Evolutionary conservation across 2,888 invertebrate genomes (phyloP).

Genomic region (Corbicula japonica): DNA sequence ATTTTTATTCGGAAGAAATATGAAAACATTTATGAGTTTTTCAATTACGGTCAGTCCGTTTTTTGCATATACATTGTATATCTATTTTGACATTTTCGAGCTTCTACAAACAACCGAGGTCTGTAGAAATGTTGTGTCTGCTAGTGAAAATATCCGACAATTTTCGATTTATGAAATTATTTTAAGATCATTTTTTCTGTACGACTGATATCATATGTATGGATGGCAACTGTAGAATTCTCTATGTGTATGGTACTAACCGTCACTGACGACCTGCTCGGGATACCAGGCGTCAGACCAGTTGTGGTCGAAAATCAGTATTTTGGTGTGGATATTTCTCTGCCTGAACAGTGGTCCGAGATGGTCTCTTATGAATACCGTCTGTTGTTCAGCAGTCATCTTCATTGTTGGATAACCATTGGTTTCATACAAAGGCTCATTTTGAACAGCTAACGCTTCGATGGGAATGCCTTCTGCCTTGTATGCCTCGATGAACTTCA

Average conservation of each 20-base stretch:
- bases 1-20: too few species aligned
- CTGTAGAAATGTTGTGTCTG: background rate
- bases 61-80: background rate
- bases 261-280: conserved; percentile 61
- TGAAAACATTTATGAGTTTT: too few species aligned
- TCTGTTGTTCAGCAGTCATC: conserved; percentile 61
- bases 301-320: conserved; percentile 69
- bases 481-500: conserved; percentile 68
- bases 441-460: conserved; percentile 62
- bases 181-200: background rate
- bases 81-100: background rate
- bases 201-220: background rate
- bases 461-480: conserved; percentile 62
- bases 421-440: conserved; percentile 60
- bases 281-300: conserved; percentile 65
- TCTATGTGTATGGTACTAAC: conserved; percentile 15
- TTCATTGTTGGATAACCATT: conserved; percentile 66
- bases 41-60: too few species aligned
- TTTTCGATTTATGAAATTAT: background rate
- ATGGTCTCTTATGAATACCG: conserved; percentile 61
- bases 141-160: background rate
- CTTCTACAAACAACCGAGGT: background rate
- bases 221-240: background rate
- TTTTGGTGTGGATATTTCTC: conserved; percentile 66
- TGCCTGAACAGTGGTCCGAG: conserved; percentile 64